phyloP scores from a whole-genome alignment of 2,888 invertebrate genomes.

The Ennomos fuscantarius region DNA sequence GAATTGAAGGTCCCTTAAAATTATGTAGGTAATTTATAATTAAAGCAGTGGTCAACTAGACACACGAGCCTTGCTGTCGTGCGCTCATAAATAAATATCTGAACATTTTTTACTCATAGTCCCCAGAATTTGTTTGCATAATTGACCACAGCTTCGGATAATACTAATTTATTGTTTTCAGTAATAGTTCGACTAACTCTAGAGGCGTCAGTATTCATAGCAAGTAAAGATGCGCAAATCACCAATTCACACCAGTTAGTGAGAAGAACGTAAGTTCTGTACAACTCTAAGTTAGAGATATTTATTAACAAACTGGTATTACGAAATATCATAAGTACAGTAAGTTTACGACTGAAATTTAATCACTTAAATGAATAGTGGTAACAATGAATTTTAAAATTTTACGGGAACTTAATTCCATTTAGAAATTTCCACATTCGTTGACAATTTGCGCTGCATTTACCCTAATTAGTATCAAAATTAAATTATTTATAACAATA shows the following conservation, averaged over 20 bases:
- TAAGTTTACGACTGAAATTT: constrained; percentile 64
- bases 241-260: constrained; percentile 77
- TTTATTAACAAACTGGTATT: constrained; percentile 67
- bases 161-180: constrained; percentile 39
- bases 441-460: constrained; percentile 57
- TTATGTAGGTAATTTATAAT: constrained; percentile 80
- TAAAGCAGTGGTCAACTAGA: constrained; percentile 79
- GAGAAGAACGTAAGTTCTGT: constrained; percentile 67
- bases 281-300: constrained; percentile 72
- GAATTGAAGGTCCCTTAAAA: constrained; percentile 85
- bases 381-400: constrained; percentile 47
- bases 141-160: constrained; percentile 74
- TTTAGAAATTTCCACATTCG: constrained; percentile 66
- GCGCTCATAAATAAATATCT: constrained; percentile 36
- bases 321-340: constrained; percentile 57
- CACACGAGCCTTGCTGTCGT: constrained; percentile 43
- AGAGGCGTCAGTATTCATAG: constrained; percentile 82
- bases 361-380: constrained; percentile 68
- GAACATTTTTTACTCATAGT: constrained; percentile 40
- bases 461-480: constrained; percentile 48
- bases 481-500: constrained; percentile 47
- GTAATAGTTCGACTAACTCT: constrained; percentile 79
- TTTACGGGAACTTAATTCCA: constrained; percentile 83
- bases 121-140: constrained; percentile 56
- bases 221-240: constrained; percentile 79